Evolutionary conservation across 2,113 vertebrate genomes (phyloP).

Genomic region (Ptychochromis oligacanthus): DNA sequence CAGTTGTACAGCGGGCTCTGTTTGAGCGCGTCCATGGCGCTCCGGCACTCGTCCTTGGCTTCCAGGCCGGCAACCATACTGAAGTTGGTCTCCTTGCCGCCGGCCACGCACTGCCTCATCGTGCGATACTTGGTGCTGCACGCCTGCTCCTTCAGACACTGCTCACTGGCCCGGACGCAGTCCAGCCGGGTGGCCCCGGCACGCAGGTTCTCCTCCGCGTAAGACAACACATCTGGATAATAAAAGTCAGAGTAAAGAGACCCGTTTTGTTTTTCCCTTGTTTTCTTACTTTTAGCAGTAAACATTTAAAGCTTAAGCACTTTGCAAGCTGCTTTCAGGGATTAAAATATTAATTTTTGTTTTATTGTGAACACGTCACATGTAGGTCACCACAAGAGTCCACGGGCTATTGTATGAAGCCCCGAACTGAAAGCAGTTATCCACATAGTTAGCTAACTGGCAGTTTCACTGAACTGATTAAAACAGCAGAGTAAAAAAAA

Average conservation of each 20-base stretch:
- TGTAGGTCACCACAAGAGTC: not conserved
- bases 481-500: not conserved
- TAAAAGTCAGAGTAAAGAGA: not conserved
- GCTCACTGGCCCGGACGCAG: constrained; percentile 93
- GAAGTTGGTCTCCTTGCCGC: constrained; percentile 94
- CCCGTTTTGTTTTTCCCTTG: not conserved
- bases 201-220: constrained; percentile 82
- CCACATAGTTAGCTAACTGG: not conserved
- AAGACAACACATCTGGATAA: constrained; percentile 83
- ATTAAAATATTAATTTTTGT: constrained; percentile 22
- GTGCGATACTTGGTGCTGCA: constrained; percentile 97
- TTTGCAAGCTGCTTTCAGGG: constrained; percentile 2
- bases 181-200: constrained; percentile 84
- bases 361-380: not conserved
- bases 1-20: constrained; percentile 96
- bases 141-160: constrained; percentile 91
- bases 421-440: not conserved
- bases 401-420: not conserved
- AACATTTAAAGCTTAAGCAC: not conserved
- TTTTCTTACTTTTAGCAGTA: not conserved
- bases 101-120: constrained; percentile 95
- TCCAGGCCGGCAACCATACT: constrained; percentile 90
- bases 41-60: constrained; percentile 93
- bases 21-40: constrained; percentile 93
- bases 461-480: not conserved